Base-by-base conservation (phyloP, 2,797 vertebrate species). In the Glyptemys insculpta region DNA sequence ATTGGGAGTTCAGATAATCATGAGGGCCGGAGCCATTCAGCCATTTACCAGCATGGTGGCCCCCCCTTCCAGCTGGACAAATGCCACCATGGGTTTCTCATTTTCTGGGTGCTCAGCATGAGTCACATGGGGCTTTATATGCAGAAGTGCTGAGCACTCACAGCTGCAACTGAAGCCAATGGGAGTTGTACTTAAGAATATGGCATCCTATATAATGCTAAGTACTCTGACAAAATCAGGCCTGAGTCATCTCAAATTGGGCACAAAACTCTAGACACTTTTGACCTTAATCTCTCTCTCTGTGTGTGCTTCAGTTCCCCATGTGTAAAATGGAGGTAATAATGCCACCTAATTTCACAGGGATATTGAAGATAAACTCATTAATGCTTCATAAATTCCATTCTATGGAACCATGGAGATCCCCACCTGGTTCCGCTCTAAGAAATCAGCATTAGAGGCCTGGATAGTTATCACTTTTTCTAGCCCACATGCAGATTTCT, bases 271-370 rank as follows among this genome's bases (percentile, higher is more conserved):
- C 1, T 52, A 0, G 49, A 21, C 21, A 49, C 91, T 88, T 74
- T 54, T 88, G 18, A 78, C 54, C 23, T 78, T 79, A 1, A 18
- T 54, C 54, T 7, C 18, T 53, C 52, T 54, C 53, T 78, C 92
- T 86, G 14, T 84, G 16, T 88, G 3, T 72, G 9, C 10, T 37
- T 89, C 80, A 8, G 23, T 85, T 31, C 8, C 18, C 91, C 82
- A 95, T 83, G 62, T 82, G 47, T 93, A 90, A 80, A 78, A 88
- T 80, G 62, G 76, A 44, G 25, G 49, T 91, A 91, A 90, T 91
- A 90, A 88, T 27, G 54, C 1, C 37, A 21, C 12, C 8, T 6
- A 34, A 0, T 91, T 90, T 86, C 53, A 87, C 85, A 87, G 18
- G 65, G 21, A 91, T 89, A 18, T 44, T 86, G 65, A 81, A 86